phyloP scores from a whole-genome alignment of 2,888 invertebrate genomes.

The Koerneria pararmatus region DNA sequence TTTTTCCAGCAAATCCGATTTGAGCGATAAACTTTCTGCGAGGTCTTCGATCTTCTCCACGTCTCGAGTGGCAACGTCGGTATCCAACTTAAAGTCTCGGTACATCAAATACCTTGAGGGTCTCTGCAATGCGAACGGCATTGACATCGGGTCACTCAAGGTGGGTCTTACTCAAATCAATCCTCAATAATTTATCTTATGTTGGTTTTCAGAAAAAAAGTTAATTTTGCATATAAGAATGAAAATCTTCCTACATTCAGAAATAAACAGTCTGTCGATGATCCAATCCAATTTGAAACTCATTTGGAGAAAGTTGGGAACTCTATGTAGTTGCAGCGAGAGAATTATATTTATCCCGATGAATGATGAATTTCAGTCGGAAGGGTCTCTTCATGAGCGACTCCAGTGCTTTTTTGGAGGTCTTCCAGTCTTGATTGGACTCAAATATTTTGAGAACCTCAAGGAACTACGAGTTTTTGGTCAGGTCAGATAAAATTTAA shows the following conservation, averaged over 20 bases:
- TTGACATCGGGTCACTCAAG: slow-evolving; percentile 46
- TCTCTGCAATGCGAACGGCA: slow-evolving; percentile 49
- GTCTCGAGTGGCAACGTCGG: slow-evolving; percentile 35
- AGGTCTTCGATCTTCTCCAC: too few species aligned
- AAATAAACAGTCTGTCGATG: neutral
- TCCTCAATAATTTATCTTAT: neutral
- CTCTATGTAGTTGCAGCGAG: neutral
- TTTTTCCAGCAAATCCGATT: too few species aligned
- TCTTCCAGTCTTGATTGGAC: slow-evolving; percentile 47
- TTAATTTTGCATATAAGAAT: neutral
- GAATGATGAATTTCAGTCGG: slow-evolving; percentile 33
- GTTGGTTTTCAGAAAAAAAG: neutral
- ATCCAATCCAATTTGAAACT: neutral
- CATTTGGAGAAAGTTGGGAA: neutral
- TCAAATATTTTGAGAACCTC: slow-evolving; percentile 46
- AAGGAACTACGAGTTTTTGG: slow-evolving; percentile 29
- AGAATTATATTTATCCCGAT: too few species aligned
- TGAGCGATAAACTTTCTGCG: too few species aligned
- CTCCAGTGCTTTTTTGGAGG: slow-evolving; percentile 51
- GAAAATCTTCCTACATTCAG: neutral
- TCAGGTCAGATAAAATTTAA: too few species aligned
- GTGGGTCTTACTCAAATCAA: slow-evolving; percentile 15
- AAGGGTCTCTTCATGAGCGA: slow-evolving; percentile 35
- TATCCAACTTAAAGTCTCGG: slow-evolving; percentile 43
- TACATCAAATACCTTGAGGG: slow-evolving; percentile 52